Evolutionary conservation across 2,113 vertebrate genomes (phyloP), one percentile per base, ranked within the genome.

Genomic region (Rynchops niger): DNA sequence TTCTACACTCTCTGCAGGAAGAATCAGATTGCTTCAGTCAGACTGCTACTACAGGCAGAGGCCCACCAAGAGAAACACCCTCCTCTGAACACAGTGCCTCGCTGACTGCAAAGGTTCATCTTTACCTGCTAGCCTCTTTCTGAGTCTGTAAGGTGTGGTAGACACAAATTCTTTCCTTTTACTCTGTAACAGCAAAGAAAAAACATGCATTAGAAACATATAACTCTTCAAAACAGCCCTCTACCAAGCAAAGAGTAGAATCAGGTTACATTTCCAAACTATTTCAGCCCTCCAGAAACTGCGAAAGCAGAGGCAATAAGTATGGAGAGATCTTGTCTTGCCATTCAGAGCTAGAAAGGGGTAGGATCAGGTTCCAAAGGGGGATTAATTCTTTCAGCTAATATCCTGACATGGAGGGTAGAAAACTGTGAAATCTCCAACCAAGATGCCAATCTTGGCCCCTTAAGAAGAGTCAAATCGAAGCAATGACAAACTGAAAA

Each of bases 101-200:
- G 36, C 16, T 82, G 38, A 77, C 42, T 92, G 76, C 86, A 94
- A 97, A 93, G 63, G 71, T 19, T 89, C 56, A 76, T 79, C 86
- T 98, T 97, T 96, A 99, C 99, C 98, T 96, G 98, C 95, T 58
- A 99, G 96, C 96, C 99, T 99, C 97, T 99, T 99, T 93, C 99
- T 98, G 90, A 99, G 97, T 92, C 98, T 98, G 96, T 98, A 98
- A 82, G 99, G 98, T 27, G 98, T 98, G 43, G 98, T 99, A 86
- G 99, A 99, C 47, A 98, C 97, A 98, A 98, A 98, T 97, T 98
- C 98, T 76, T 98, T 98, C 95, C 98, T 99, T 95, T 97, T 99
- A 73, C 81, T 98, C 99, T 99, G 98, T 71, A 96, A 97, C 47
- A 84, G 98, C 50, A 89, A 61, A 96, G 27, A 55, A 69, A 61